Conservation (phyloP, 30 jellyfish, hydroid and myxozoan species). For the Hydractinia echinata region DNA sequence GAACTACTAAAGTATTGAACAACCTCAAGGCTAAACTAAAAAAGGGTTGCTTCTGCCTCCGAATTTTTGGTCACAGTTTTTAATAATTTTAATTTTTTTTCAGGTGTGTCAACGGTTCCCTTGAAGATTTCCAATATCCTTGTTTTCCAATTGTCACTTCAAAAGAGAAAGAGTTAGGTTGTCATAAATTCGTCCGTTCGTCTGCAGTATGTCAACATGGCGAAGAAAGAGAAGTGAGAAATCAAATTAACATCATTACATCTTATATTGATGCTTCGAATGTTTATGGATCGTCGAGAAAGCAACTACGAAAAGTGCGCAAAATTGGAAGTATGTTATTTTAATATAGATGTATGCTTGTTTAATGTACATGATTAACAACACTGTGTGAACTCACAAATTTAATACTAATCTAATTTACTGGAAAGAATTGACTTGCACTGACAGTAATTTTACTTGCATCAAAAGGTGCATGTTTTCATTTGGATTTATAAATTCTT, state of each 20-base stretch:
- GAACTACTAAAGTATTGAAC: neutral
- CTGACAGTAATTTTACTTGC: too few relatives aligned
- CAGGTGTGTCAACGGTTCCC: neutral
- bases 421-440: neutral
- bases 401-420: neutral
- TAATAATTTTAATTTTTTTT: neutral
- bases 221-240: constrained; percentile 30
- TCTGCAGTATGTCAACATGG: constrained; percentile 63
- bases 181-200: constrained; percentile 70
- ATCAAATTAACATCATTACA: constrained; percentile 61
- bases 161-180: constrained; percentile 37
- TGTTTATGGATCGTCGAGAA: constrained; percentile 40
- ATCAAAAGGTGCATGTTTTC: too few relatives aligned
- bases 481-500: too few relatives aligned
- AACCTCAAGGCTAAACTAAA: too few relatives aligned
- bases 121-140: constrained; percentile 56
- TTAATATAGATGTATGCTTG: neutral
- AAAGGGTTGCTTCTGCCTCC: too few relatives aligned
- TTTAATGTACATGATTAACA: too few relatives aligned
- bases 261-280: constrained; percentile 65
- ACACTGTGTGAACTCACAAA: neutral
- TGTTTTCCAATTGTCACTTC: constrained; percentile 74
- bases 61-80: neutral
- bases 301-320: neutral
- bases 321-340: neutral